These are phyloP conservation scores for Anagrus nilaparvatae DNA, from an alignment of 1,140 invertebrate genomes.

Conservation along the genomic window DNA sequence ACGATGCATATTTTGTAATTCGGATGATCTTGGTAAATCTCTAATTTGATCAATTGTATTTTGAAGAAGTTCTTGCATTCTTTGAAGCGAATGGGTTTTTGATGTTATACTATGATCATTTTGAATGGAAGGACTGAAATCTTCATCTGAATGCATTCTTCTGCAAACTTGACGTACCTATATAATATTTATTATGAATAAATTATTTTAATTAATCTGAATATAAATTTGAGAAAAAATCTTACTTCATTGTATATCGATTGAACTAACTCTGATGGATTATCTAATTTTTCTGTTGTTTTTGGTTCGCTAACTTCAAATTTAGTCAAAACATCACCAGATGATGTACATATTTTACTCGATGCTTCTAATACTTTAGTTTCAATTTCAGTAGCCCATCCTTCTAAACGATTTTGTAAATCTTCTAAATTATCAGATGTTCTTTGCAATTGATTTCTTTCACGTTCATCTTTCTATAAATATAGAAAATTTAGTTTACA, in stretches of 20 bases:
- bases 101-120: no score
- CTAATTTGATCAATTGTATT: slow-evolving; percentile 25
- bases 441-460: slow-evolving; percentile 57
- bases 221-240: no score
- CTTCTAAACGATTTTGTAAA: slow-evolving; percentile 52
- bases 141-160: no score
- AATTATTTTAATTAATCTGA: no score
- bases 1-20: slow-evolving; percentile 32
- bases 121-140: no score
- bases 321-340: no score
- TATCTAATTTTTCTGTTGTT: no score
- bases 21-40: slow-evolving; percentile 30
- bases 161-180: no score
- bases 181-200: no score
- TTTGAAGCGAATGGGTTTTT: slow-evolving; percentile 18
- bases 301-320: no score
- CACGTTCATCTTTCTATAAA: slow-evolving; percentile 52
- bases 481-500: not conserved
- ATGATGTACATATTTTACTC: slow-evolving; percentile 11
- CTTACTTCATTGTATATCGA: no score
- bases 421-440: slow-evolving; percentile 54
- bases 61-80: slow-evolving; percentile 29
- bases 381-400: slow-evolving; percentile 43
- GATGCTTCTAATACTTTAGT: slow-evolving; percentile 41
- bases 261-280: no score